Conservation (phyloP, 2,888 invertebrate genomes). For the Congeria kusceri region DNA sequence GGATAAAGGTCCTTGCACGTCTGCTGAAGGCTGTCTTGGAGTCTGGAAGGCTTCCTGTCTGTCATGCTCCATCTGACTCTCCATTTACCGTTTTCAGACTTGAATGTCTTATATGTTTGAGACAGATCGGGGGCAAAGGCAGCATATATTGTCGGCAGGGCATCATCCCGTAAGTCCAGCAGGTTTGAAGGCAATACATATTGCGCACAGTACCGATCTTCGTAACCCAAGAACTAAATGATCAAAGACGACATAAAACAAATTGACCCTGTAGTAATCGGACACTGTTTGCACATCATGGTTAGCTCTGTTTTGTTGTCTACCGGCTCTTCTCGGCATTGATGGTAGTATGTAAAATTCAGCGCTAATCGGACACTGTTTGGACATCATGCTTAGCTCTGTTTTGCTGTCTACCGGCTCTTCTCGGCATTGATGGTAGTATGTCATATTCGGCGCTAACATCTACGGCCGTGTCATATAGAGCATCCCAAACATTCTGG, state of each 20-base stretch:
- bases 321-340: background rate
- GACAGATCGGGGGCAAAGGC: background rate
- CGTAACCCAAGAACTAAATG: background rate
- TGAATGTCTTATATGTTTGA: background rate
- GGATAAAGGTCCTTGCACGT: background rate
- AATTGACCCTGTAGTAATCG: background rate
- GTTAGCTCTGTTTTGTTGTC: background rate
- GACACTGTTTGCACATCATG: background rate
- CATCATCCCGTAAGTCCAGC: background rate
- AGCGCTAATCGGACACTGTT: background rate
- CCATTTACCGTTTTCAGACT: background rate
- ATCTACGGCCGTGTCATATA: background rate
- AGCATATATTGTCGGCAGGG: no score
- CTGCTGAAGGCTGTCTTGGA: background rate
- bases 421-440: background rate
- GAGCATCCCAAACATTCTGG: background rate
- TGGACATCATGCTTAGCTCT: background rate
- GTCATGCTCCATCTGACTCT: background rate
- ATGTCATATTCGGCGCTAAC: background rate
- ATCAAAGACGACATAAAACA: background rate
- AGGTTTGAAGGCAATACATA: no score
- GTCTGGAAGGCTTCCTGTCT: background rate
- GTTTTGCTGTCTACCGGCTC: background rate
- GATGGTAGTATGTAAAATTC: background rate
- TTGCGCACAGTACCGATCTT: no score